A percentile compares a stretch with the other conserved stretches of the same genome.
These are phyloP conservation scores for Calidris pugnax DNA, from an alignment of 2,113 vertebrate species.

Conservation along the genomic window DNA sequence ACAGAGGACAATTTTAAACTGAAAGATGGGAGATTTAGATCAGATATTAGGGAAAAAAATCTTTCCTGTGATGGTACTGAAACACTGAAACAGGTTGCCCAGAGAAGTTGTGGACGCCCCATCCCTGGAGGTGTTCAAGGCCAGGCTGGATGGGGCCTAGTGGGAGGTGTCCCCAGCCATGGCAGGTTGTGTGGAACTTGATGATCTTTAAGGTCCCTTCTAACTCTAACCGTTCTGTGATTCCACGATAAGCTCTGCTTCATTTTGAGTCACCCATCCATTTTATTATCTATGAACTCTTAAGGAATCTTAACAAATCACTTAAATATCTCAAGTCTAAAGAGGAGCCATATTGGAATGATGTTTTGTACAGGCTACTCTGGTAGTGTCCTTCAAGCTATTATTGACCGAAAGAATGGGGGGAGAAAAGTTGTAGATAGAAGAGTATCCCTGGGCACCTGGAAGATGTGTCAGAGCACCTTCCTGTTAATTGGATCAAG, in stretches of 20 bases:
- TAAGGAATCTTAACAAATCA: background rate
- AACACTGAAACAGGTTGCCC: background rate
- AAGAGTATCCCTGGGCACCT: background rate
- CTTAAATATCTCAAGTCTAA: background rate
- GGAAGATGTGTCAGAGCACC: background rate
- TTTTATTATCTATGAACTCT: background rate
- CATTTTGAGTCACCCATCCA: background rate
- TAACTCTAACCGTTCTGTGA: background rate
- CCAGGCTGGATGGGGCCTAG: background rate
- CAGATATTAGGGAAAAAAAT: background rate
- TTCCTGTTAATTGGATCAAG: background rate
- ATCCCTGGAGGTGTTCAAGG: background rate
- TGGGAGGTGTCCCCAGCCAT: background rate
- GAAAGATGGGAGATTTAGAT: background rate
- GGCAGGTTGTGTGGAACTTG: background rate
- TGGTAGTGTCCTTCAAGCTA: background rate
- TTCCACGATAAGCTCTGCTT: background rate
- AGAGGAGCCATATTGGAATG: background rate
- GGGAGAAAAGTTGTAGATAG: background rate
- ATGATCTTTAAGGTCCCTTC: background rate
- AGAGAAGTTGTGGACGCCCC: background rate
- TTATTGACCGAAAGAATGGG: background rate
- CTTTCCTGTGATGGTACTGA: background rate
- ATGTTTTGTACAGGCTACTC: background rate
- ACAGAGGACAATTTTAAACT: background rate